phyloP scores from a whole-genome alignment of 2,113 vertebrate genomes.

The Delphinus delphis region DNA sequence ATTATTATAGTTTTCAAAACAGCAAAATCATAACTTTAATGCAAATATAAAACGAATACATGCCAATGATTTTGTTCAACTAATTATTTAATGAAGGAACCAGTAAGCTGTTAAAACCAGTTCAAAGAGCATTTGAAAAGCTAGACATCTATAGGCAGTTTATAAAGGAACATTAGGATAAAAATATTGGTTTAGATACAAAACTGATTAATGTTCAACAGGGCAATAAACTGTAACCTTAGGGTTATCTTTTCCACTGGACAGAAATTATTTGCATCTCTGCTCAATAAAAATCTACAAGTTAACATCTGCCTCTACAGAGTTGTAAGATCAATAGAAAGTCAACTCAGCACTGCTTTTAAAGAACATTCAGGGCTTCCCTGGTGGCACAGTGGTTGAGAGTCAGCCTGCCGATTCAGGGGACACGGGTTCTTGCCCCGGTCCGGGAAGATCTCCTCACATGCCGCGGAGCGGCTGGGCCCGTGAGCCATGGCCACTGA shows the following conservation, averaged over 20 bases:
- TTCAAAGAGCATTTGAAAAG: not conserved
- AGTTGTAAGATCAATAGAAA: not conserved
- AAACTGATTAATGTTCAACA: not conserved
- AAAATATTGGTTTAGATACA: not conserved
- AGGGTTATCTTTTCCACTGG: not conserved
- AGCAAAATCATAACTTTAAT: not conserved
- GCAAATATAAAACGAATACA: conserved; percentile 24
- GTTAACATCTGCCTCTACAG: not conserved
- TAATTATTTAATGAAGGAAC: conserved; percentile 1
- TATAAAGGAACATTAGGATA: not conserved
- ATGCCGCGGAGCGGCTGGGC: no score
- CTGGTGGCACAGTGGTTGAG: no score
- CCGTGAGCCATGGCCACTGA: no score
- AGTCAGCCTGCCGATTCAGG: no score
- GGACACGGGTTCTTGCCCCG: no score
- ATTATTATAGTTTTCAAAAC: not conserved
- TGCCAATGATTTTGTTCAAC: not conserved
- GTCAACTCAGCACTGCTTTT: not conserved
- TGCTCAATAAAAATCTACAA: conserved; percentile 2
- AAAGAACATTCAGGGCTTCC: not conserved
- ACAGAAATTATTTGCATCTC: not conserved
- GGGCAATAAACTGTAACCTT: not conserved
- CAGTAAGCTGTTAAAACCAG: not conserved
- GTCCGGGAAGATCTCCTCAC: no score
- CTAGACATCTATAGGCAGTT: not conserved